Evolutionary conservation across 2,888 invertebrate genomes (phyloP).

Genomic region (Serrognathus titanus): DNA sequence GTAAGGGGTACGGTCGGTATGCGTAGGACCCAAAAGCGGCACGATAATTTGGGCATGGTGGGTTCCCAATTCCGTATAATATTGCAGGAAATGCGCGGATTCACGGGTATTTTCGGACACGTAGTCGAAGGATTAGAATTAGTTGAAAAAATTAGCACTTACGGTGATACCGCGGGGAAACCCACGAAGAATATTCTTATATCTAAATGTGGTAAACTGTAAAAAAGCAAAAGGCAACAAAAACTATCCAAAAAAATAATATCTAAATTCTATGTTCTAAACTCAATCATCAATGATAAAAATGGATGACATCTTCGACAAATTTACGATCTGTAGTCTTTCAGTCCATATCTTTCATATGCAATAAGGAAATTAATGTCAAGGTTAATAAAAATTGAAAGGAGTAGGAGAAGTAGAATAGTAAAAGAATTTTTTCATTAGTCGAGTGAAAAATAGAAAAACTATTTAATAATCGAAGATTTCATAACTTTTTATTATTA

Average conservation of each 20-base stretch:
- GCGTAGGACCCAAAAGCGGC: conserved; percentile 75
- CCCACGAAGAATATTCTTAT: conserved; percentile 72
- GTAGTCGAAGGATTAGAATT: conserved; percentile 77
- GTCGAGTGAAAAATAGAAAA: too few relatives aligned
- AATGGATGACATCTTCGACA: background rate
- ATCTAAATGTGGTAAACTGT: conserved; percentile 71
- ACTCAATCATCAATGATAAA: conserved; percentile 5
- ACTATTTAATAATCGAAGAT: too few relatives aligned
- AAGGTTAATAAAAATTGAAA: too few relatives aligned
- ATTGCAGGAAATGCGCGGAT: conserved; percentile 76
- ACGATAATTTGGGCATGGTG: conserved; percentile 77
- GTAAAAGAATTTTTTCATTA: too few relatives aligned
- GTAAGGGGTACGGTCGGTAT: conserved; percentile 77
- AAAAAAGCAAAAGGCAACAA: conserved; percentile 29
- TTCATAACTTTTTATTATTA: too few relatives aligned
- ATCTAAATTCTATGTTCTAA: background rate
- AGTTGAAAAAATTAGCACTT: conserved; percentile 73
- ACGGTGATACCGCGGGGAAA: conserved; percentile 74
- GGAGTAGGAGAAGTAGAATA: too few relatives aligned
- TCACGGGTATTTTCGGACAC: conserved; percentile 78
- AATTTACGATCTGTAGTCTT: too few relatives aligned
- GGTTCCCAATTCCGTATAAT: conserved; percentile 82
- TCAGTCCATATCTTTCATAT: too few relatives aligned
- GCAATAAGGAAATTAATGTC: too few relatives aligned
- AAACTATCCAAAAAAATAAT: conserved; percentile 9